A percentile compares a stretch with the other conserved stretches of the same genome.
Conservation (phyloP, 2,888 invertebrate genomes). For the Polyploca ridens region DNA sequence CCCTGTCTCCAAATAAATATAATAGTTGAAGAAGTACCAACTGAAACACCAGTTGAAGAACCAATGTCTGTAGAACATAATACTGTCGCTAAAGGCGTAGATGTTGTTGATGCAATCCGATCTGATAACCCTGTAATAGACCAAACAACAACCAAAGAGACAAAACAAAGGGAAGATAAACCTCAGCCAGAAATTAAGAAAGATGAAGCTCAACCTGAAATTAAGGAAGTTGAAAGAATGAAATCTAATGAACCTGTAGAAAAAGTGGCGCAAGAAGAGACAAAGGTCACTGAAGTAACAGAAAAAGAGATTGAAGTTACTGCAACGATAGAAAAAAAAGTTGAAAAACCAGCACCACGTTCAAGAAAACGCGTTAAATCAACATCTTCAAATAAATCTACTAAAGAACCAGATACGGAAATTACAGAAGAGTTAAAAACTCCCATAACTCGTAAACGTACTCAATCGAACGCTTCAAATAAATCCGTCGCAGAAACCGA, state of each 20-base stretch:
- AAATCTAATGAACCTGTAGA: not conserved
- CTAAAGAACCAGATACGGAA: constrained; percentile 21
- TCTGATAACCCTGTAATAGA: not conserved
- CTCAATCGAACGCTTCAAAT: constrained; percentile 58
- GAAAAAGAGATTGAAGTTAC: constrained; percentile 14
- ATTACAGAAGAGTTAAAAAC: constrained; percentile 50
- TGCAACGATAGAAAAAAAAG: constrained; percentile 23
- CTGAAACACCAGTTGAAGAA: constrained; percentile 21
- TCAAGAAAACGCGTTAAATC: constrained; percentile 34
- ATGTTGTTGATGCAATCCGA: not conserved
- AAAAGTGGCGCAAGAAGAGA: constrained; percentile 13
- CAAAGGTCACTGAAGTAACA: constrained; percentile 21
- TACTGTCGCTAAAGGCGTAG: not conserved
- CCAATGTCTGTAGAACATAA: constrained; percentile 6
- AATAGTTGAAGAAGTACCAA: constrained; percentile 20
- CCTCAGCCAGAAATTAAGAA: not conserved
- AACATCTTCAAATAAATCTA: constrained; percentile 34
- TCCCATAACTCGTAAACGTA: constrained; percentile 61
- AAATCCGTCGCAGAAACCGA: constrained; percentile 49
- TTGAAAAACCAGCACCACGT: constrained; percentile 22
- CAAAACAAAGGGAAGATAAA: not conserved
- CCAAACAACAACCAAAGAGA: not conserved
- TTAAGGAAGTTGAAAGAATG: too few species aligned
- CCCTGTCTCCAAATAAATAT: constrained; percentile 12
- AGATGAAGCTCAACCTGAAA: too few species aligned